Percentiles rank a stretch among this genome's conserved stretches.
Conservation (phyloP, 2,113 vertebrate species). For the Ptilorrhoa leucosticta region DNA sequence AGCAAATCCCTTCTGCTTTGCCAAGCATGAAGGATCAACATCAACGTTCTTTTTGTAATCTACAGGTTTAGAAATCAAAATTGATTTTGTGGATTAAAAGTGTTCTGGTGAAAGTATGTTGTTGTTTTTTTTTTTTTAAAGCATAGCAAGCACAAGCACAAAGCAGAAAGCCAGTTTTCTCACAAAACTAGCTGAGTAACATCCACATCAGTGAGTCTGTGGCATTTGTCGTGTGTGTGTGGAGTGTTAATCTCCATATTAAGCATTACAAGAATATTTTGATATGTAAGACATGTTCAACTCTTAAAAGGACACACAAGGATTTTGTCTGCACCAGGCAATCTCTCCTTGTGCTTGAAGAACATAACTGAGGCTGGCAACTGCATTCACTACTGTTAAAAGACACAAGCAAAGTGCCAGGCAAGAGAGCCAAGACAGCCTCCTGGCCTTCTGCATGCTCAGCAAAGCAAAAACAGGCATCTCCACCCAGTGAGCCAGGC, state of each 20-base stretch:
- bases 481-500: background rate
- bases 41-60: background rate
- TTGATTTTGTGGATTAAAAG: conserved; percentile 1
- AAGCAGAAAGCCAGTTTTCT: background rate
- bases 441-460: background rate
- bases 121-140: background rate
- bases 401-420: background rate
- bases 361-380: background rate
- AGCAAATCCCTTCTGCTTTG: conserved; percentile 16
- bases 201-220: background rate
- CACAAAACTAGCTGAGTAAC: background rate
- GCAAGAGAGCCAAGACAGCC: background rate
- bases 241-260: background rate
- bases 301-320: background rate
- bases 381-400: background rate
- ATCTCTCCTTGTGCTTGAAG: background rate
- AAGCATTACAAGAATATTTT: background rate
- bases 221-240: background rate
- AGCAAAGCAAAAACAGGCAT: background rate
- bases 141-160: background rate
- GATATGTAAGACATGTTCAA: background rate
- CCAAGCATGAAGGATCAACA: background rate
- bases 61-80: background rate
- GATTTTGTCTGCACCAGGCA: background rate
- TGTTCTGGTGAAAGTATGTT: background rate